Evolutionary conservation across 2,888 invertebrate species (phyloP).

Genomic region (Argyresthia goedartella): DNA sequence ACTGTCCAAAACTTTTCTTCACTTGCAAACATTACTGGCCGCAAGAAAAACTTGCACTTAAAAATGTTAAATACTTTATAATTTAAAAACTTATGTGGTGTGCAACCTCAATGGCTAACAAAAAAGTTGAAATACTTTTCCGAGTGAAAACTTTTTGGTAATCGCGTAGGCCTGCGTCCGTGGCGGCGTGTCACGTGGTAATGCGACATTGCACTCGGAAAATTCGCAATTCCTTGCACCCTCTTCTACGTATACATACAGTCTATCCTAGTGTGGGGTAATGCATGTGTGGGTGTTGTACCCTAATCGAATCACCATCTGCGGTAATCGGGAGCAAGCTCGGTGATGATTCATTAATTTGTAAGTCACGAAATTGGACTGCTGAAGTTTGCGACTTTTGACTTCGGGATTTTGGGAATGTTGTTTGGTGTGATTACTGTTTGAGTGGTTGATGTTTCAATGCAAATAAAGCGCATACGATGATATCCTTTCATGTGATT

Average conservation of each 20-base stretch:
- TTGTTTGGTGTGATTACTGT: not conserved
- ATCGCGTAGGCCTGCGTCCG: constrained; percentile 55
- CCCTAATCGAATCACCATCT: constrained; percentile 53
- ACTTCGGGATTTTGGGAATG: constrained; percentile 14
- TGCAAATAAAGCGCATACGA: too few species aligned
- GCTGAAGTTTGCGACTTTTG: constrained; percentile 27
- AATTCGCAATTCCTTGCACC: constrained; percentile 48
- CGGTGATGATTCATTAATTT: constrained; percentile 59
- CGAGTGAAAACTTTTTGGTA: constrained; percentile 5
- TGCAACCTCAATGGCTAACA: too few species aligned
- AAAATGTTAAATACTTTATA: not conserved
- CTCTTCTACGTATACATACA: constrained; percentile 18
- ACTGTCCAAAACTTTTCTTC: too few species aligned
- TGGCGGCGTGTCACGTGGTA: constrained; percentile 58
- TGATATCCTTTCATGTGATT: too few species aligned
- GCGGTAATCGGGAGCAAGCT: constrained; percentile 33
- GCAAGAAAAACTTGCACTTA: not conserved
- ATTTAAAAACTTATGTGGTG: not conserved
- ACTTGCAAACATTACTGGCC: not conserved
- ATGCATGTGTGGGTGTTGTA: constrained; percentile 23
- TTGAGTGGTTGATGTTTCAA: not conserved
- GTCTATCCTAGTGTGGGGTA: constrained; percentile 12
- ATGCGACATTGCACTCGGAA: constrained; percentile 55
- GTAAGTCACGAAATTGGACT: constrained; percentile 15
- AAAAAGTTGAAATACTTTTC: too few species aligned